phyloP scores from a whole-genome alignment of 92 coral and sea anemone species.

The Palythoa heliodiscus region DNA sequence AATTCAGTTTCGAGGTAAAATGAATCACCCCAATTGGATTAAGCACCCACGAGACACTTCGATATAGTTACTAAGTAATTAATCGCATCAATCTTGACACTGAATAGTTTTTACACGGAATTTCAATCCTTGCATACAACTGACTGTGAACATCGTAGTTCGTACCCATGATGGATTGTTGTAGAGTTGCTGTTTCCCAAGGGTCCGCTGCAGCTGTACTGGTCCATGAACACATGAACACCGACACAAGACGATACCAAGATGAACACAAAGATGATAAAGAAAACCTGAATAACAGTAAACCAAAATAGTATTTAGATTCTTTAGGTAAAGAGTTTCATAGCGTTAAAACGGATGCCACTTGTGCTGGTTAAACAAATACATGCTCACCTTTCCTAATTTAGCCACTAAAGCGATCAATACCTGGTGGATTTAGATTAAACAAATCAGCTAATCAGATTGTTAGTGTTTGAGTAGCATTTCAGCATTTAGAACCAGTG shows the following conservation, averaged over 20 bases:
- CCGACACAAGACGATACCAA: constrained; percentile 72
- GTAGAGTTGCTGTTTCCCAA: constrained; percentile 54
- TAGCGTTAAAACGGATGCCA: neutral
- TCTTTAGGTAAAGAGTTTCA: neutral
- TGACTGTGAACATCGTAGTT: neutral
- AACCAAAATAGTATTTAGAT: neutral
- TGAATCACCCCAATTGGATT: too few species aligned
- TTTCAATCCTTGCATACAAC: neutral
- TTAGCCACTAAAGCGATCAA: constrained; percentile 40
- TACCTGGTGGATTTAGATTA: constrained; percentile 7
- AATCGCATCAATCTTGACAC: neutral
- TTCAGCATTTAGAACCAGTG: too few species aligned
- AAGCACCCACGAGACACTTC: too few species aligned
- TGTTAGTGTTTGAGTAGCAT: neutral
- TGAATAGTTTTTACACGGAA: neutral
- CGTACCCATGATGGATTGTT: constrained; percentile 68
- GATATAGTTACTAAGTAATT: too few species aligned
- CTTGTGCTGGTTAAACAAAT: neutral
- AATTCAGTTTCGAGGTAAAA: too few species aligned
- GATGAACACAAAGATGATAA: constrained; percentile 80
- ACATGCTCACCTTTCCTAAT: constrained; percentile 34
- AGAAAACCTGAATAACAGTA: constrained; percentile 66
- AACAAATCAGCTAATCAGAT: neutral
- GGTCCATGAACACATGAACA: constrained; percentile 76
- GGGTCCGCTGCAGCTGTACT: constrained; percentile 69